Conservation (phyloP, 2,888 invertebrate genomes). For the Tuberolachnus salignus region DNA sequence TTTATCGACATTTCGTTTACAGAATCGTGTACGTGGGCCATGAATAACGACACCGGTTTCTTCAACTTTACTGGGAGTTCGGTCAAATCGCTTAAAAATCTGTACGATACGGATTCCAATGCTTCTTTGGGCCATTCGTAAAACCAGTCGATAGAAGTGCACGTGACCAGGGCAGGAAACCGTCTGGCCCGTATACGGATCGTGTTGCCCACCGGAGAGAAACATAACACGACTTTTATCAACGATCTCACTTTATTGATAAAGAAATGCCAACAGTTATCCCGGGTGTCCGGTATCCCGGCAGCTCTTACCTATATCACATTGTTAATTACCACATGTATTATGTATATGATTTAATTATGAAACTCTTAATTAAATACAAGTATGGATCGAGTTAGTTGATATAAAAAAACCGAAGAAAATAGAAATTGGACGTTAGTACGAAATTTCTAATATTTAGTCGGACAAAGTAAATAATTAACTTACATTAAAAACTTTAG, state of each 20-base stretch:
- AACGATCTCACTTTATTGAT: slow-evolving; percentile 84
- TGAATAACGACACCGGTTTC: slow-evolving; percentile 76
- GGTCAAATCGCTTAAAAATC: slow-evolving; percentile 81
- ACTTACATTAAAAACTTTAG: too few species aligned
- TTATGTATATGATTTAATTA: too few species aligned
- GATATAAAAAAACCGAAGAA: too few species aligned
- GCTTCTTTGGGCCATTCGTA: slow-evolving; percentile 96
- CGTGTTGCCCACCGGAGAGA: slow-evolving; percentile 92
- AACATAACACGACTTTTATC: slow-evolving; percentile 83
- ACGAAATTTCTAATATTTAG: too few species aligned
- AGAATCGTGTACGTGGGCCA: slow-evolving; percentile 87
- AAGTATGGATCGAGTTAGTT: too few species aligned
- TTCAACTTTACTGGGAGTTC: slow-evolving; percentile 72
- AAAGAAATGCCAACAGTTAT: slow-evolving; percentile 95
- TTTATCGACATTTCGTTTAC: slow-evolving; percentile 83
- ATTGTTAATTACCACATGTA: too few species aligned
- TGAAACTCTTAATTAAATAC: too few species aligned
- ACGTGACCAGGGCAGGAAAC: slow-evolving; percentile 92
- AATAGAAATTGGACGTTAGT: too few species aligned
- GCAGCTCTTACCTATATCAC: slow-evolving; percentile 77
- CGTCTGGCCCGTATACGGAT: slow-evolving; percentile 85
- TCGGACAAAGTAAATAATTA: too few species aligned
- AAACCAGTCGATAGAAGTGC: slow-evolving; percentile 94
- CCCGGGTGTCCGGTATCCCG: slow-evolving; percentile 82
- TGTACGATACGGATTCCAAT: slow-evolving; percentile 82